Base-by-base conservation (phyloP, 2,113 vertebrate genomes). In the Cromileptes altivelis region DNA sequence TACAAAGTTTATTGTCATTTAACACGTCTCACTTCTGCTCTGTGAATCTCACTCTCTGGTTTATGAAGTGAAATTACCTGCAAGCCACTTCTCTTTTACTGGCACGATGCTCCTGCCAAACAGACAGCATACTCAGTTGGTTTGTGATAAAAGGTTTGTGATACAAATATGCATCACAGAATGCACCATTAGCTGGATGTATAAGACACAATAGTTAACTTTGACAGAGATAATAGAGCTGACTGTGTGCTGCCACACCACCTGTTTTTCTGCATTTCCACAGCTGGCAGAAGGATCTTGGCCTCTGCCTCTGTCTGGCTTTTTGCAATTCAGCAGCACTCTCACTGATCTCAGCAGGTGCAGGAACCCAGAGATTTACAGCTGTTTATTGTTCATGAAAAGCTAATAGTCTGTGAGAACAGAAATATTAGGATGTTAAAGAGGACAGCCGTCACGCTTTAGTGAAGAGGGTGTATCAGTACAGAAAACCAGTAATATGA, bases 271-370 rank as follows among this genome's bases (percentile, higher is more conserved):
- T 75, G 25, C 40, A 42, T 75, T 70, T 80, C 64, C 71, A 64
- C 89, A 85, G 79, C 85, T 88, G 68, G 76, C 53, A 69, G 69
- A 64, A 45, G 55, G 73, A 84, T 69, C 49, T 55, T 40, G 47
- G 82, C 2, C 55, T 56, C 65, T 57, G 63, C 10, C 21, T 65
- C 47, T 62, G 25, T 6, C 49, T 37, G 45, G 37, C 37, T 45
- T 74, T 75, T 58, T 81, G 30, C 40, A 33, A 11, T 69, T 76
- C 80, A 70, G 80, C 67, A 68, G 33, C 57, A n/a, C 27, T 21
- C 50, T 42, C 73, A 45, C 71, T 81, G 72, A 81, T 85, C 80
- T 85, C 70, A 85, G 81, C 81, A 84, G 80, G 84, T 89, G 80
- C 83, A 64, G 79, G 74, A 67, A 70, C 33, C 49, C 8, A 14